Evolutionary conservation across 1,140 invertebrate species (phyloP).

Genomic region (Meloidogyne floridensis): DNA sequence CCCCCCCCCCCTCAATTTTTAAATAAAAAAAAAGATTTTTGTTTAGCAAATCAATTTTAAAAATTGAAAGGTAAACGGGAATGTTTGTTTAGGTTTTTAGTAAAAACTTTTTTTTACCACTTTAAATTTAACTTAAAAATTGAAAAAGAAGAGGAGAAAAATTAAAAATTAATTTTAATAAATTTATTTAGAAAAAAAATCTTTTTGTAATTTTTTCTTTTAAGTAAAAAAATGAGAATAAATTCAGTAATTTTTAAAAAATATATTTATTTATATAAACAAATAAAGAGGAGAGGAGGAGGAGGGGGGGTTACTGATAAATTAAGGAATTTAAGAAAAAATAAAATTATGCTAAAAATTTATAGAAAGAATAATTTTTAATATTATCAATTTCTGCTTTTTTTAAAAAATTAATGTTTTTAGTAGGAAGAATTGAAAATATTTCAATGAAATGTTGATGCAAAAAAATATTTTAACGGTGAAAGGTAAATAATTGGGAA

Average conservation of each 20-base stretch:
- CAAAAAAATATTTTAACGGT: neutral
- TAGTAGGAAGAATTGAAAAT: neutral
- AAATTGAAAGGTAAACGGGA: neutral
- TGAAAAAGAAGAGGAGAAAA: neutral
- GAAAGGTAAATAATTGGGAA: neutral
- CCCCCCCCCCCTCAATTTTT: neutral
- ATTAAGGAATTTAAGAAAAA: neutral
- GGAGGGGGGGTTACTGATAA: neutral
- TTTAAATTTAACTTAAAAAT: conserved; percentile 4
- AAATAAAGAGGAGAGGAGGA: neutral
- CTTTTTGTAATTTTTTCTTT: no score
- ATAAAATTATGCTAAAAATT: neutral
- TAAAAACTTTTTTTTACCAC: neutral
- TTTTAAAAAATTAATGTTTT: neutral
- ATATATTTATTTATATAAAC: neutral
- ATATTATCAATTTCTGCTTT: neutral
- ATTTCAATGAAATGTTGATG: neutral
- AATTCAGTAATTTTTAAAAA: neutral
- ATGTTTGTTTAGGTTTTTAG: neutral
- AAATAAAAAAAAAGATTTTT: neutral
- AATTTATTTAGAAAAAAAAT: no score
- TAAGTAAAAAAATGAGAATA: no score
- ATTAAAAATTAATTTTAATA: neutral
- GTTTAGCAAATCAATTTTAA: neutral
- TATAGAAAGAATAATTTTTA: neutral